Conservation (phyloP, 2,888 invertebrate species). For the Drosophila aldrichi region DNA sequence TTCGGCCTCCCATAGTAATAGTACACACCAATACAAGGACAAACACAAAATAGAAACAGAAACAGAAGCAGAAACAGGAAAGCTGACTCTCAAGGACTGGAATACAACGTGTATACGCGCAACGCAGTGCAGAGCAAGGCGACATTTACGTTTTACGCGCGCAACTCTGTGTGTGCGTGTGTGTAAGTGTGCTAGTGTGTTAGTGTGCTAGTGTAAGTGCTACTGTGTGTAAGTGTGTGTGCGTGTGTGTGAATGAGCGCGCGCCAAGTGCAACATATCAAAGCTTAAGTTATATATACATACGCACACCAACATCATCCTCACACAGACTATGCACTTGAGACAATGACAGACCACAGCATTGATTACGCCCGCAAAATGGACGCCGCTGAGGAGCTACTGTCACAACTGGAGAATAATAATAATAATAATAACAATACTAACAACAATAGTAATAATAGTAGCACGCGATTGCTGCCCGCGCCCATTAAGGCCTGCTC, state of each 20-base stretch:
- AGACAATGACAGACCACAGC: conserved; percentile 56
- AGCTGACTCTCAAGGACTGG: conserved; percentile 76
- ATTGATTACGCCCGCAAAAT: conserved; percentile 50
- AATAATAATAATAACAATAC: conserved; percentile 9
- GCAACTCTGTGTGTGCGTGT: conserved; percentile 57
- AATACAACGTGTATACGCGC: conserved; percentile 56
- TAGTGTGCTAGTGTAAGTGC: conserved; percentile 28
- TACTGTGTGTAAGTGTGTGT: background rate
- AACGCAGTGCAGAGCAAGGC: conserved; percentile 28
- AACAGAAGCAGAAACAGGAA: conserved; percentile 50
- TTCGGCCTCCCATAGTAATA: conserved; percentile 60
- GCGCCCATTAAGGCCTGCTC: conserved; percentile 41
- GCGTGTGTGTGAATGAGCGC: conserved; percentile 62
- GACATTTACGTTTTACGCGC: conserved; percentile 76
- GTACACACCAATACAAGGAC: conserved; percentile 70
- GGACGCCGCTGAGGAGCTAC: conserved; percentile 50
- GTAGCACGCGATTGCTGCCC: conserved; percentile 40
- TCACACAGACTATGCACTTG: conserved; percentile 52
- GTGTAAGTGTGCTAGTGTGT: conserved; percentile 28
- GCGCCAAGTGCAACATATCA: conserved; percentile 75
- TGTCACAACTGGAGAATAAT: conserved; percentile 14
- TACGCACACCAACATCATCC: conserved; percentile 16
- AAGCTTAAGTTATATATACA: conserved; percentile 16
- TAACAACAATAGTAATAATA: background rate
- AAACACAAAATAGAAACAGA: conserved; percentile 28